phyloP scores from a whole-genome alignment of 2,797 vertebrate genomes.

The Melanotaenia maccullochi region DNA sequence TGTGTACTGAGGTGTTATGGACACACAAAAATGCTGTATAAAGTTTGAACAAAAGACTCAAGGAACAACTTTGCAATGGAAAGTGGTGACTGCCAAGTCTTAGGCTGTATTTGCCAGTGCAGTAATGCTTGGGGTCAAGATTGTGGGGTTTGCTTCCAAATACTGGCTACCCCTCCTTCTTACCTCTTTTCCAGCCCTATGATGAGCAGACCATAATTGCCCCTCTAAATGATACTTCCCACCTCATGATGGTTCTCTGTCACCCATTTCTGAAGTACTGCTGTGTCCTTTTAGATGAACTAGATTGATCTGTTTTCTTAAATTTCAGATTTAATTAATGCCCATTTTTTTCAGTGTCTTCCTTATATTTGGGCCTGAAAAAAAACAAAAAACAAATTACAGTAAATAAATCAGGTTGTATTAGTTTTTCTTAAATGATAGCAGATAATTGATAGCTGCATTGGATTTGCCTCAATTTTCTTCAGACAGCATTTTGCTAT shows the following conservation, averaged over 20 bases:
- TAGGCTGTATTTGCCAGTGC: conserved; percentile 53
- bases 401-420: not conserved
- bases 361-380: conserved; percentile 5
- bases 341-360: not conserved
- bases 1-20: conserved; percentile 61
- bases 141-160: conserved; percentile 66
- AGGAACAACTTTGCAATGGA: conserved; percentile 71
- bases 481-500: conserved; percentile 63
- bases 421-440: no score
- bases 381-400: conserved; percentile 7
- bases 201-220: conserved; percentile 64
- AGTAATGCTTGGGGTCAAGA: conserved; percentile 73
- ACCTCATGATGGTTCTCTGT: conserved; percentile 26
- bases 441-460: conserved; percentile 10
- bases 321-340: conserved; percentile 1
- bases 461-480: conserved; percentile 54
- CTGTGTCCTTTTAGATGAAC: conserved; percentile 21
- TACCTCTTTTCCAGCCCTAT: conserved; percentile 58
- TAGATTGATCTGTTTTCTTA: conserved; percentile 11
- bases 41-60: conserved; percentile 60
- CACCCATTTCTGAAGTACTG: conserved; percentile 22
- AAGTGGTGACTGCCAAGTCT: conserved; percentile 66
- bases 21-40: conserved; percentile 60
- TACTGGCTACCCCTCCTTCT: conserved; percentile 58
- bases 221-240: conserved; percentile 54